These are phyloP conservation scores for Phaethon lepturus DNA, from an alignment of 2,113 vertebrate species.

Conservation along the genomic window DNA sequence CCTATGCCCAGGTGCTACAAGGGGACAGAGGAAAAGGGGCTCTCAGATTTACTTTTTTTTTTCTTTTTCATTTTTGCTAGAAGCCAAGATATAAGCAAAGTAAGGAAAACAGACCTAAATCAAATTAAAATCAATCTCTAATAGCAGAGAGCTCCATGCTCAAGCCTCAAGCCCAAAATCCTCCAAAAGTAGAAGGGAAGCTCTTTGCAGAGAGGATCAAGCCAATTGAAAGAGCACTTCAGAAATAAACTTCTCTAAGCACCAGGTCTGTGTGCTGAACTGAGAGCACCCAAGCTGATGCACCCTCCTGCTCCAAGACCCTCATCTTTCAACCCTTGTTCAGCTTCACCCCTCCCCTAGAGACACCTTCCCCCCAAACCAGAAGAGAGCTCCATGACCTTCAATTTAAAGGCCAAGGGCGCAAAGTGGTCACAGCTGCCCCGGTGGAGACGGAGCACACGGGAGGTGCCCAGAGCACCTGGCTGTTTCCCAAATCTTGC, in stretches of 20 bases:
- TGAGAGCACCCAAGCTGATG: not conserved
- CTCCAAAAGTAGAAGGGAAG: not conserved
- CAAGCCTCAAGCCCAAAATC: not conserved
- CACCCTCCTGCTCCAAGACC: accelerated
- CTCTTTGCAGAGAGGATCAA: not conserved
- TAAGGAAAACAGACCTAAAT: not conserved
- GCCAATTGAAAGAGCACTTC: accelerated
- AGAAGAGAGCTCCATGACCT: accelerated
- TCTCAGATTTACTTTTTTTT: not conserved
- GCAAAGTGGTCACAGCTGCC: not conserved
- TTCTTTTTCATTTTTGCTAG: not conserved
- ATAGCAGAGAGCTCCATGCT: not conserved
- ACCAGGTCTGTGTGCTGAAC: accelerated
- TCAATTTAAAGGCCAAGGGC: not conserved
- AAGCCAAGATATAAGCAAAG: not conserved
- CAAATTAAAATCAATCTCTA: not conserved
- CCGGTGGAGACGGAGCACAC: not conserved
- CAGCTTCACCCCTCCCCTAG: accelerated
- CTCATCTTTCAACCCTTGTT: accelerated
- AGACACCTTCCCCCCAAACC: accelerated
- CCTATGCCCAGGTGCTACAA: not conserved
- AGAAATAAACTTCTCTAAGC: not conserved
- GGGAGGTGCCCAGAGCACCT: not conserved
- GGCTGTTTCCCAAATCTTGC: not conserved
- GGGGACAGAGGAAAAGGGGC: not conserved